Evolutionary conservation across 1,140 invertebrate genomes (phyloP), one percentile per base, ranked within the genome.

Genomic region (Asobara japonica): DNA sequence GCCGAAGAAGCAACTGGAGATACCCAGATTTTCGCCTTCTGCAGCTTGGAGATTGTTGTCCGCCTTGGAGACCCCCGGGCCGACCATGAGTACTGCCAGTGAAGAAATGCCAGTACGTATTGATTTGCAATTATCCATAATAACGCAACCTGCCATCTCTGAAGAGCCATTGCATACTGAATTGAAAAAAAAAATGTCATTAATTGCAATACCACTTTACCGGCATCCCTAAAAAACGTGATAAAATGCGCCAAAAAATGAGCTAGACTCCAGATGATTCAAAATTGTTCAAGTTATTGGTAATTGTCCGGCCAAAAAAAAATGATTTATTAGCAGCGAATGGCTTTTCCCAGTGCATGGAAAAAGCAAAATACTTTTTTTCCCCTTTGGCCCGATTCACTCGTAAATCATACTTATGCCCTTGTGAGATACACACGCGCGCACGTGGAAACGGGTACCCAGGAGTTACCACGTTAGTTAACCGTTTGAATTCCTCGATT

Each of bases 21-120:
- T 94, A 20, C 93, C 94, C 0, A 84, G 92, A 71, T 95, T 96
- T 85, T 95, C 93, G 13, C 94, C 94, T 2, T 90, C 92, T 0
- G 90, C 93, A n/a, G 94, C 94, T 0, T 96, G 94, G 94, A 89
- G 92, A 75, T 89, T 92, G 22, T 86, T 96, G 4, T 90, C 91
- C 7, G 83, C 84, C n/a, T 62, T 80, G 56, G 84, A 86, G 64
- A 79, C 78, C 0, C 81, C 77, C 3, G 83, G 79, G 18, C 83
- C 83, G 29, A 78, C 79, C 8, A 82, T 79, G 80, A 83, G 82
- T 65, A 83, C 80, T 16, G 78, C 80, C 18, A 83, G 83, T 65
- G 84, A 85, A 45, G 85, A 84, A 72, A 67, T 80, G 65, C 84
- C 84, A 74, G 80, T 86, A 61, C 74, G 79, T 75, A 67, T 72